phyloP scores from a whole-genome alignment of 2,888 invertebrate species.

The Gasteruption jaculator region DNA sequence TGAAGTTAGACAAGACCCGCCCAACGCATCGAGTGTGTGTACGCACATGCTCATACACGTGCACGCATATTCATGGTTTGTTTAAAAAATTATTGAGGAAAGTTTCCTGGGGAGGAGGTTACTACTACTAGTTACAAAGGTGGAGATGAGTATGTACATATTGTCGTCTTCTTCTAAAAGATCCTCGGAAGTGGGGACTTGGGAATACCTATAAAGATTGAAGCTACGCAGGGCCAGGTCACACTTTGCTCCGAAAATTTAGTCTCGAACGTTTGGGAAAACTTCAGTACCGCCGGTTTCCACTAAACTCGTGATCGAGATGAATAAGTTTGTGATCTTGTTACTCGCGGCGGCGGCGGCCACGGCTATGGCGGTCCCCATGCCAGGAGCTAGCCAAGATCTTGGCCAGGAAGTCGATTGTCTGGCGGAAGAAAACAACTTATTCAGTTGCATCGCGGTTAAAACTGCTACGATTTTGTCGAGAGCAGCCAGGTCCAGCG shows the following conservation, averaged over 20 bases:
- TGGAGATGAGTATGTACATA: constrained; percentile 21
- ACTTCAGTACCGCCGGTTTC: constrained; percentile 1
- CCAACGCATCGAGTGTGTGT: too few relatives aligned
- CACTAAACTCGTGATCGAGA: too few relatives aligned
- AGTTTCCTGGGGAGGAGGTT: constrained; percentile 36
- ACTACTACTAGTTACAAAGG: constrained; percentile 16
- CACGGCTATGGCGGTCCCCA: constrained; percentile 45
- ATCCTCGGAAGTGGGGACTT: constrained; percentile 29
- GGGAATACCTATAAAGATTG: constrained; percentile 47
- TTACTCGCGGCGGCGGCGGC: constrained; percentile 40
- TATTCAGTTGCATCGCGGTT: constrained; percentile 58
- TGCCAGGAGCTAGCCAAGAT: constrained; percentile 21
- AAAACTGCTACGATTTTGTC: constrained; percentile 58
- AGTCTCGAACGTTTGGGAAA: too few relatives aligned
- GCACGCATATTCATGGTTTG: constrained; percentile 31
- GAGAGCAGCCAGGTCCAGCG: constrained; percentile 56
- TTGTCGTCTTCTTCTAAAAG: constrained; percentile 24
- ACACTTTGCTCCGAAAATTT: constrained; percentile 49
- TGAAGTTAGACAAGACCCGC: too few relatives aligned
- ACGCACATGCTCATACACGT: background rate
- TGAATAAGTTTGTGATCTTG: constrained; percentile 50
- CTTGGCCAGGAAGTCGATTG: constrained; percentile 35
- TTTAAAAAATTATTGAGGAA: constrained; percentile 51
- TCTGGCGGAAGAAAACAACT: constrained; percentile 50
- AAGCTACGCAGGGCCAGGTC: constrained; percentile 44